Conservation (phyloP, 2,888 invertebrate genomes). For the Agrotis clavis region DNA sequence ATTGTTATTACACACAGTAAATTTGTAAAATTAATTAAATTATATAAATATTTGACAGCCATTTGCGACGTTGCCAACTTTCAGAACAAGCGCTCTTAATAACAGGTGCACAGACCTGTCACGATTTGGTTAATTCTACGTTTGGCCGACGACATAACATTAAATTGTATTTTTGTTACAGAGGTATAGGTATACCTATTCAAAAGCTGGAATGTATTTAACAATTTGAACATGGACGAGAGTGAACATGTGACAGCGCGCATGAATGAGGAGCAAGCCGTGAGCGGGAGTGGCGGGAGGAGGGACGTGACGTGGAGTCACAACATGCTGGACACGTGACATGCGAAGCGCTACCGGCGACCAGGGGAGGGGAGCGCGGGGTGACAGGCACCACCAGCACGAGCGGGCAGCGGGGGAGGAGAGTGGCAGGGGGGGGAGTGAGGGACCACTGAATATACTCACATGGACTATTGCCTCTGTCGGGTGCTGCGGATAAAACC, state of each 20-base stretch:
- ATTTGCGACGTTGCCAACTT: too few relatives aligned
- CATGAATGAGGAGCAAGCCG: not conserved
- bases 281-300: not conserved
- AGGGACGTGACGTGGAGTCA: not conserved
- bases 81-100: too few relatives aligned
- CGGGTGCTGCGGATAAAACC: constrained; percentile 94
- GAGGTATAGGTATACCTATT: too few relatives aligned
- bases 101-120: too few relatives aligned
- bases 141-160: too few relatives aligned
- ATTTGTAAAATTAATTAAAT: too few relatives aligned
- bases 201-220: not conserved
- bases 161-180: too few relatives aligned
- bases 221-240: not conserved
- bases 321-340: not conserved
- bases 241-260: not conserved
- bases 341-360: not conserved
- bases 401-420: too few relatives aligned
- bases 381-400: too few relatives aligned
- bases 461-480: constrained; percentile 97
- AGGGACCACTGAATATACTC: constrained; percentile 92
- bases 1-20: too few relatives aligned
- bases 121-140: too few relatives aligned
- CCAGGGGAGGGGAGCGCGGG: not conserved
- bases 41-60: too few relatives aligned
- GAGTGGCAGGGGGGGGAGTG: not conserved